Percentiles rank a stretch among this genome's conserved stretches.
These are phyloP conservation scores for Maconellicoccus hirsutus DNA, from an alignment of 1,140 invertebrate species.

Conservation along the genomic window DNA sequence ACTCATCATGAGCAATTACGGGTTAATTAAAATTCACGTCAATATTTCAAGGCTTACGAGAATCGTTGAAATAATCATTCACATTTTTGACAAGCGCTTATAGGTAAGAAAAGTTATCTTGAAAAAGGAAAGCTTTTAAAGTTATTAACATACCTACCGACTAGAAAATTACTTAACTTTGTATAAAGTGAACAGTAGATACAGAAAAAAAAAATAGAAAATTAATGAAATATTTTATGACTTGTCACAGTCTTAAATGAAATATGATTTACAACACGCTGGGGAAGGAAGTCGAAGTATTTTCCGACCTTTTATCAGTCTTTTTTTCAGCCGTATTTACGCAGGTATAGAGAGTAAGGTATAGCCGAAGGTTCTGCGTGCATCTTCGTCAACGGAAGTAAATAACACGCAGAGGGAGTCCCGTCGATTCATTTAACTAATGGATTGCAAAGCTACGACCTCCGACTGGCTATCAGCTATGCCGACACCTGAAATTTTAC, in stretches of 20 bases:
- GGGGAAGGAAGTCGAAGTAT: constrained; percentile 20
- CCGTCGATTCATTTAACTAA: constrained; percentile 21
- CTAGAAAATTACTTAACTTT: constrained; percentile 15
- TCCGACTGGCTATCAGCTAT: constrained; percentile 21
- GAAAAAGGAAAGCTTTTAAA: constrained; percentile 13
- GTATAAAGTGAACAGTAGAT: constrained; percentile 10
- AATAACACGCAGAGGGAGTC: constrained; percentile 20
- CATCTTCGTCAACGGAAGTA: constrained; percentile 20
- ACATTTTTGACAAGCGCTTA: neutral
- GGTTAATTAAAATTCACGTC: neutral
- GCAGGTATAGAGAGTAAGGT: constrained; percentile 13
- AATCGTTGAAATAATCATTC: neutral
- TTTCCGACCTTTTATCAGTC: constrained; percentile 22
- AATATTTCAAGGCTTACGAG: neutral
- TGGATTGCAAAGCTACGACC: constrained; percentile 19
- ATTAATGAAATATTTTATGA: constrained; percentile 23
- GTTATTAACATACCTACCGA: constrained; percentile 17
- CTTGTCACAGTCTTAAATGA: constrained; percentile 22
- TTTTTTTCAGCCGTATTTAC: constrained; percentile 6
- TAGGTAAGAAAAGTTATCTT: neutral
- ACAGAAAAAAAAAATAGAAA: constrained; percentile 19
- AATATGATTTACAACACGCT: constrained; percentile 12
- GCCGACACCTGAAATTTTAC: constrained; percentile 22
- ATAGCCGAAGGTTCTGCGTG: constrained; percentile 16
- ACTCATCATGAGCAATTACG: neutral